Evolutionary conservation across 2,888 invertebrate genomes (phyloP), one percentile per base, ranked within the genome.

Genomic region (Eupithecia exiguata): DNA sequence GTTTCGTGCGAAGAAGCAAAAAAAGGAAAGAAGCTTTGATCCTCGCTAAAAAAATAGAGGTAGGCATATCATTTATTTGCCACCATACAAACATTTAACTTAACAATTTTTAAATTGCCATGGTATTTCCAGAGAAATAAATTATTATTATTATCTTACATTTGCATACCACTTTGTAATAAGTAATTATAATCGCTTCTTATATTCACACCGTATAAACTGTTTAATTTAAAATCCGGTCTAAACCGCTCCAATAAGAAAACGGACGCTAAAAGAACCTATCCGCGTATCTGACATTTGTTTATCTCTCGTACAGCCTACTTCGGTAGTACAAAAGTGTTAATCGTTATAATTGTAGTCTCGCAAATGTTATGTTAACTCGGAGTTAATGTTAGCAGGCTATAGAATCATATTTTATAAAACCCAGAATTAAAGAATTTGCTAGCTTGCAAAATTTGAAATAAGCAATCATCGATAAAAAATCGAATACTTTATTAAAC

Each of bases 271-370:
- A 14, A 25, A 40, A 40, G 21, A 40, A 38, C 18, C 65, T 36
- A 36, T 35, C 35, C 21, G 14, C 10, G n/a, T 66, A 79, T 76
- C 77, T 76, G 75, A 74, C 77, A 79, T 76, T 79, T 77, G 76
- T 74, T 76, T 76, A 70, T 70, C 68, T 61, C 53, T 10, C 10
- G 66, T 5, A 25, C 71, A 36, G 68, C 61, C 71, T 71, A 61
- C 71, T 71, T 71, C 71, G 38, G 67, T 61, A 74, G 71, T 70
- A 72, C 40, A 53, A 67, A 79, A 80, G 81, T 81, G 82, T 81
- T 84, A 85, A 86, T 83, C 83, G 82, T 80, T 80, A 84, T 84
- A 84, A 86, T 87, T 85, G 85, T 82, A 83, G 74, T 78, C 78
- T 75, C 65, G 80, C 78, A 83, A 82, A 84, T 66, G 66, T 66